Percentiles rank a stretch among this genome's conserved stretches.
These are phyloP conservation scores for Pangasius krempfi DNA, from an alignment of 2,797 vertebrate genomes.

Conservation along the genomic window DNA sequence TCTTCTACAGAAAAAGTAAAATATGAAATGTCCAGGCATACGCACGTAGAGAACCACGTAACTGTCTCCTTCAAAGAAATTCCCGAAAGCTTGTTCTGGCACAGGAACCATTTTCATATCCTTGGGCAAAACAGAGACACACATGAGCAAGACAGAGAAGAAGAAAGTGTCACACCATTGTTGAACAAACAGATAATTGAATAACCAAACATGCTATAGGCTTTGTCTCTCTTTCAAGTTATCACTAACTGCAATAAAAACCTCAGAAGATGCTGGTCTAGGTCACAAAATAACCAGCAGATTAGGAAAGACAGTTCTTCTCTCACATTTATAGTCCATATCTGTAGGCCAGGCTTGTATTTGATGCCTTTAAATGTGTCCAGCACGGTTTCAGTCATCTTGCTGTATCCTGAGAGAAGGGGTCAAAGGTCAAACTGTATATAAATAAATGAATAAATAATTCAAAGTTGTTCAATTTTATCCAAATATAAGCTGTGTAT, in stretches of 20 bases:
- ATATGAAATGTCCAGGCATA: slow-evolving; percentile 45
- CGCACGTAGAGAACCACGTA: slow-evolving; percentile 87
- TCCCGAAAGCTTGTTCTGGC: slow-evolving; percentile 80
- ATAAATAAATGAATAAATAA: not conserved
- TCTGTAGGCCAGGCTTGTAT: slow-evolving; percentile 84
- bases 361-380: slow-evolving; percentile 69
- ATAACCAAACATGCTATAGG: not conserved
- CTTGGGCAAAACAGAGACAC: slow-evolving; percentile 63
- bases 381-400: slow-evolving; percentile 72
- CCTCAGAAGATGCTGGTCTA: not conserved
- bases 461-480: not conserved
- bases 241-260: not conserved
- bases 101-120: slow-evolving; percentile 87
- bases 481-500: not conserved
- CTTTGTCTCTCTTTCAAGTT: not conserved
- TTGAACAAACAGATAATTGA: not conserved
- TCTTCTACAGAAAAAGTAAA: not conserved
- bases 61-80: slow-evolving; percentile 91
- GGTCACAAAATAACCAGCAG: not conserved
- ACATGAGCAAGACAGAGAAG: not conserved
- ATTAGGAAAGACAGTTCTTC: not conserved
- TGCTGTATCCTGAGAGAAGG: slow-evolving; percentile 64
- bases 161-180: not conserved
- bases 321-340: slow-evolving; percentile 92
- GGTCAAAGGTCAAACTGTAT: not conserved